Conservation (phyloP, 2,797 vertebrate species). For the Thunnus albacares region DNA sequence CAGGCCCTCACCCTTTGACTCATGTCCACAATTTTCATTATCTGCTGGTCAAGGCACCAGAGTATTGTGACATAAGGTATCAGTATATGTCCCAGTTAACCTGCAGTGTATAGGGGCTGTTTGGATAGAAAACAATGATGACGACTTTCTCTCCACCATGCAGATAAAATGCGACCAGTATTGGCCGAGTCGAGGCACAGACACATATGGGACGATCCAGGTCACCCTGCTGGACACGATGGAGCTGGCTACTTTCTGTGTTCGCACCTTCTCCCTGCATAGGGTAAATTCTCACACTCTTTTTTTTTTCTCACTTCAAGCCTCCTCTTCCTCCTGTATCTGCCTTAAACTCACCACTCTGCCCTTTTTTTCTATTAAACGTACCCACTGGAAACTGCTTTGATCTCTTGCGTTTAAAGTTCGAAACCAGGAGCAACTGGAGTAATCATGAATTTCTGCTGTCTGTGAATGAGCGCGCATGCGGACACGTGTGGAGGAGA, state of each 20-base stretch:
- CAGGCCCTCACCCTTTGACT: constrained; percentile 29
- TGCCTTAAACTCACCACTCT: constrained; percentile 24
- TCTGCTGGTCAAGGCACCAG: not conserved
- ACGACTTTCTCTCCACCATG: constrained; percentile 1
- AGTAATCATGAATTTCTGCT: constrained; percentile 29
- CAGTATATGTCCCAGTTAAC: not conserved
- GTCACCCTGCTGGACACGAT: constrained; percentile 96
- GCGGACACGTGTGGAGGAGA: constrained; percentile 42
- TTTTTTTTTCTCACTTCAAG: not conserved
- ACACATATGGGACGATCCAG: constrained; percentile 95
- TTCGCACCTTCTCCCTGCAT: constrained; percentile 95
- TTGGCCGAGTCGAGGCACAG: constrained; percentile 95
- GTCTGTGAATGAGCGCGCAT: constrained; percentile 17
- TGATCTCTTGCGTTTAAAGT: constrained; percentile 37
- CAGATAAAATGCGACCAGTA: constrained; percentile 99
- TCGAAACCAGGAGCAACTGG: constrained; percentile 27
- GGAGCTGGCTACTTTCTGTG: constrained; percentile 96
- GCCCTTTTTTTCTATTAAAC: constrained; percentile 29
- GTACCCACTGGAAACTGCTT: constrained; percentile 31
- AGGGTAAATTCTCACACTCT: constrained; percentile 87
- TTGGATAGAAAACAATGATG: not conserved
- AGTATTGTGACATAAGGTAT: not conserved
- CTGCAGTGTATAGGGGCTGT: not conserved
- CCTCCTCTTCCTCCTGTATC: constrained; percentile 4
- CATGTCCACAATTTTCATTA: constrained; percentile 26